Base-by-base conservation (phyloP, 1,140 invertebrate genomes). In the Polypedilum pembai region DNA sequence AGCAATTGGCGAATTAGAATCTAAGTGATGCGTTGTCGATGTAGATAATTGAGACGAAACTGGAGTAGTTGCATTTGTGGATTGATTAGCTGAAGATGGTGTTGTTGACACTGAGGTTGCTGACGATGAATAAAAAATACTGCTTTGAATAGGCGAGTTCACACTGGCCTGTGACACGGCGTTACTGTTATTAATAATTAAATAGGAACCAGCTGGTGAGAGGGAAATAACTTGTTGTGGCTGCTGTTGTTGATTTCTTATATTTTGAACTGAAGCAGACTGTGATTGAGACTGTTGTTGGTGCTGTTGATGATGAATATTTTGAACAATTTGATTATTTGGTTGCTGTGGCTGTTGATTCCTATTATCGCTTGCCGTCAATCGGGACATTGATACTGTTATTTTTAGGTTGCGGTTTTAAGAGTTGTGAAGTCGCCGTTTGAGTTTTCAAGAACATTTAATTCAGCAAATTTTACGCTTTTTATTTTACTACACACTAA, bases 281-380 rank as follows among this genome's bases (percentile, higher is more conserved):
- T 56, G 45, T 3, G 24, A 33, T 33, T 33, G 24, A 33, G 24
- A 33, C 24, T 33, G 24, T 33, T 33, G 24, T 56, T 56, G 45
- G 1, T 12, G 45, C 20, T 4, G 5, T 69, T 69, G 65, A 18
- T 69, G 65, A 10, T 69, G 65, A 69, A 69, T 69, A 21, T 18
- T 18, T 21, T 69, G 65, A 18, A 69, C 20, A 69, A 69, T 69
- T 69, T 69, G 65, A 69, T 69, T 66, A 69, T 69, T 69, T 21
- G 65, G 17, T 21, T 69, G 65, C 18, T 18, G 65, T 69, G 17
- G 65, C 65, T 69, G 65, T 69, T 69, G 65, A 8, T 69, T n/a
- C 17, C 18, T 69, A 18, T 21, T 69, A 69, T 69, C 65, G 65
- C 65, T 18, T 69, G 65, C 18, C 65, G 65, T 69, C 65, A 69